Evolutionary conservation across 2,797 vertebrate species (phyloP).

Genomic region (Trachurus trachurus): DNA sequence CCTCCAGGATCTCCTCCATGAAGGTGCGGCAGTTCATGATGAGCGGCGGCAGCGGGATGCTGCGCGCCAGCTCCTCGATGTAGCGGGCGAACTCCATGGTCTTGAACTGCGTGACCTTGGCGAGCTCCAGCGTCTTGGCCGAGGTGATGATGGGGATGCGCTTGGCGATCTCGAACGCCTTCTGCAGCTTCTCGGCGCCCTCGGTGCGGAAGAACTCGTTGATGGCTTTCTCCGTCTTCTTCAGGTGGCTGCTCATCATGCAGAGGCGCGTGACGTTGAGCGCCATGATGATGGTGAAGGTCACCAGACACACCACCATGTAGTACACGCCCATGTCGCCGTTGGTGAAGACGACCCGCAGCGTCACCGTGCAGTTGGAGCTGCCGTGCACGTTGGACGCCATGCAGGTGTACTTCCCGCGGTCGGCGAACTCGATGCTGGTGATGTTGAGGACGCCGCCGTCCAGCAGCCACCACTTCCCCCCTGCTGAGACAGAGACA

Average conservation of each 20-base stretch:
- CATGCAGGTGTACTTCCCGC: conserved; percentile 92
- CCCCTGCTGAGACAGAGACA: conserved; percentile 70
- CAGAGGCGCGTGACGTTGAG: conserved; percentile 93
- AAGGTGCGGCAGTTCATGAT: conserved; percentile 91
- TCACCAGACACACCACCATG: conserved; percentile 91
- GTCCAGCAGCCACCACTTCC: conserved; percentile 92
- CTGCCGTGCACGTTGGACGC: conserved; percentile 63
- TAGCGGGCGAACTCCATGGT: conserved; percentile 96
- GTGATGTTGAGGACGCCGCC: conserved; percentile 93
- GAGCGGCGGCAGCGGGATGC: conserved; percentile 93
- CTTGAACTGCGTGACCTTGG: conserved; percentile 97
- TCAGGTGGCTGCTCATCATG: conserved; percentile 97
- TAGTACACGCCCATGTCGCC: conserved; percentile 95
- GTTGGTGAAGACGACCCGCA: conserved; percentile 90
- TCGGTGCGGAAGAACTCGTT: conserved; percentile 97
- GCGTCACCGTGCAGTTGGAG: conserved; percentile 88
- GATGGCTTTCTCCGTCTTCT: conserved; percentile 94
- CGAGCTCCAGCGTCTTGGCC: conserved; percentile 93
- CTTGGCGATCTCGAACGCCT: conserved; percentile 96
- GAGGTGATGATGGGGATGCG: conserved; percentile 95
- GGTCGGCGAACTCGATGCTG: conserved; percentile 92
- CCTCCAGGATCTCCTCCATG: conserved; percentile 82
- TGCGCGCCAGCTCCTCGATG: conserved; percentile 94
- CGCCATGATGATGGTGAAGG: conserved; percentile 92
- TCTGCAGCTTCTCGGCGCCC: conserved; percentile 95